Base-by-base conservation (phyloP, 2,113 vertebrate genomes). In the Orycteropus afer region DNA sequence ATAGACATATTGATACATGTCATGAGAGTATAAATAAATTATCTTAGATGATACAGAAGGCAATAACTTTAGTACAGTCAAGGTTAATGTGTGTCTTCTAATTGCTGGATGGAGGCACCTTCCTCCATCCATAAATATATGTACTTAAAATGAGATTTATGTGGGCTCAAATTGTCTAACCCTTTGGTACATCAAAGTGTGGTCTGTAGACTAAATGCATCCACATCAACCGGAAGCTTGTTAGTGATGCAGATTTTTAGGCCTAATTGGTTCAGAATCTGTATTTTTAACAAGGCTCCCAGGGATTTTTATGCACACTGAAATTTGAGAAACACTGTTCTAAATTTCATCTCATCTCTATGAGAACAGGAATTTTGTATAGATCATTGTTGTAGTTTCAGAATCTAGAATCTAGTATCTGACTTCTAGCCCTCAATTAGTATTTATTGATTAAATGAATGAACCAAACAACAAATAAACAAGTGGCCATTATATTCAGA, bases 221-320 rank as follows among this genome's bases (percentile, higher is more conserved):
- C 23, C 37, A 2, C 17, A 49, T 5, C 34, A 51, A 25, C 20
- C 86, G 69, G 15, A 45, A 57, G 9, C 63, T 82, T 86, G 10
- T 63, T 85, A 84, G 77, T 76, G 82, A 85, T 78, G 53, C 37
- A 40, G 53, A 40, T 88, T 87, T 22, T 69, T 92, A 90, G 32
- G 15, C 4, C 8, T 32, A 59, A 51, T 82, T 59, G 18, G 82
- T 49, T 90, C 0, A 81, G 80, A 78, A 49, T 55, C 14, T 88
- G 2, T 22, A 61, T 92, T 95, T 96, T 71, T 53, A 79, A 57
- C 7, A 55, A 78, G 25, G 55, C 80, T 79, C 5, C 6, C 1
- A 63, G 40, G 49, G 25, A 73, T 88, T 92, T 23, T 84, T 65
- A 40, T 20, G 34, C 12, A 84, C 29, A 47, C 22, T 61, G 37